A percentile compares a stretch with the other conserved stretches of the same genome.
Conservation (phyloP, 1,140 invertebrate genomes). For the Oncopodura yosiiana region DNA sequence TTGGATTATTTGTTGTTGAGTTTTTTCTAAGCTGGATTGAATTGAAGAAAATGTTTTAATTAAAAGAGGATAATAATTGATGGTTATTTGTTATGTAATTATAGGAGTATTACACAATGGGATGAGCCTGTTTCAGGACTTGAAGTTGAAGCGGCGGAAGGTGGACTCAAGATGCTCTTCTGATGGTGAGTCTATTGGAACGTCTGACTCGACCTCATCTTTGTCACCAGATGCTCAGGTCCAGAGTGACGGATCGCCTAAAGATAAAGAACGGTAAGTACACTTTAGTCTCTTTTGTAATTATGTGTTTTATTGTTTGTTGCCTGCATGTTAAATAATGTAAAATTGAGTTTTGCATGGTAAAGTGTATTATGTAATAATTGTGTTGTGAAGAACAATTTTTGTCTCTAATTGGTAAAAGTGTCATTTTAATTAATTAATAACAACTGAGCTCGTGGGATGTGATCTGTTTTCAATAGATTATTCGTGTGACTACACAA, state of each 20-base stretch:
- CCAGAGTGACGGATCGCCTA: constrained; percentile 22
- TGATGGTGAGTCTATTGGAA: constrained; percentile 59
- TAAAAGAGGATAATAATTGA: neutral
- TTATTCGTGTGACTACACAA: no score
- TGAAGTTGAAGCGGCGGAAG: constrained; percentile 94
- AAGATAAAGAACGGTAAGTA: constrained; percentile 35
- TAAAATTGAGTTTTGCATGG: no score
- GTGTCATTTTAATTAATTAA: no score
- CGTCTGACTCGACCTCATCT: constrained; percentile 32
- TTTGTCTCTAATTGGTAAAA: no score
- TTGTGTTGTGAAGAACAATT: no score
- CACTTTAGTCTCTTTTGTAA: neutral
- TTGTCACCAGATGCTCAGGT: constrained; percentile 31
- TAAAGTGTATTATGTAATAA: no score
- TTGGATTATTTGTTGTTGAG: neutral
- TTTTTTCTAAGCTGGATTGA: neutral
- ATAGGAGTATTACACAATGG: constrained; percentile 32
- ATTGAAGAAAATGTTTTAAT: neutral
- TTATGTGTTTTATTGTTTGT: neutral
- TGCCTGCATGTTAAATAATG: neutral
- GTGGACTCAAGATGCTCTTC: constrained; percentile 90
- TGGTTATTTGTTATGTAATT: constrained; percentile 8
- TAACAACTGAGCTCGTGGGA: no score
- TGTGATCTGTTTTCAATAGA: no score
- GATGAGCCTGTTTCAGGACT: constrained; percentile 97